Base-by-base conservation (phyloP, 2,113 vertebrate species). In the Chaetops frenatus region DNA sequence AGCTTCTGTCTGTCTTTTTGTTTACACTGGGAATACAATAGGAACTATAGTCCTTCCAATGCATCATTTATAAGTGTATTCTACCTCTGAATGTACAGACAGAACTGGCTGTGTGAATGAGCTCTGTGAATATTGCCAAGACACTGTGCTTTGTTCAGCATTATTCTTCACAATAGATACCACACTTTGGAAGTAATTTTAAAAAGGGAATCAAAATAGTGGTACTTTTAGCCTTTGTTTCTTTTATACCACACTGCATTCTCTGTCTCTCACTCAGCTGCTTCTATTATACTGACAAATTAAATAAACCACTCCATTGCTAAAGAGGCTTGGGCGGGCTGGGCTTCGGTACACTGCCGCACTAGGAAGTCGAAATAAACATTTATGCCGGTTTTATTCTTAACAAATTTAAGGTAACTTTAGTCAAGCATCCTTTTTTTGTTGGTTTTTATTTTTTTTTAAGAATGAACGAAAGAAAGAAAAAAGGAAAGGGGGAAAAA, bases 111-210 rank as follows among this genome's bases (percentile, higher is more conserved):
- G 98, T 97, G 98, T 98, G 98, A 99, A 98, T 98, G 98, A 98
- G 98, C 98, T 98, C 98, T 98, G 98, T 98, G 98, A 98, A 98
- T 98, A 99, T 98, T 98, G 98, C 98, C 98, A 99, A 99, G 99
- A 98, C 98, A 98, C 98, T 98, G 97, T 97, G 98, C 98, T 99
- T 99, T 99, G 99, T 99, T 98, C 99, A 97, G 98, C 98, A 98
- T 98, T 99, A 98, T 99, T 98, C 98, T 95, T 98, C 98, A 99
- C 99, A 99, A 99, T 99, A 98, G 98, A 98, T 98, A 99, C 99
- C 98, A 98, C 99, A 99, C 98, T 99, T 99, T 99, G 99, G 98
- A 99, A 99, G 99, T 99, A 98, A 99, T 99, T 99, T 99, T 98
- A 98, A 98, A 98, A 98, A 98, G 98, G 98, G 98, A 99, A 99